Evolutionary conservation across 2,113 vertebrate genomes (phyloP).

Genomic region (Alouatta palliata): DNA sequence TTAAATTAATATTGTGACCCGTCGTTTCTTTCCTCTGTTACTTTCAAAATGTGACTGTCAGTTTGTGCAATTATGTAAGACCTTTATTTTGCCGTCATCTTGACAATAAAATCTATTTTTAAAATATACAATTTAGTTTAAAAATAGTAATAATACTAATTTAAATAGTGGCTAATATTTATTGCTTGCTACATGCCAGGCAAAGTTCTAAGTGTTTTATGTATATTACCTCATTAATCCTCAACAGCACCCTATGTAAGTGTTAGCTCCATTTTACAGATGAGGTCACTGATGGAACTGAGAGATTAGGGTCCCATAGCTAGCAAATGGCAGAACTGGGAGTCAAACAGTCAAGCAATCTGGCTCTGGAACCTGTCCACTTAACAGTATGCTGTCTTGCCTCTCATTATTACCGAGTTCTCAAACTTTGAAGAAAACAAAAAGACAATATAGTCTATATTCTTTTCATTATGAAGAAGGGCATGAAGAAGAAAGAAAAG

Average conservation of each 20-base stretch:
- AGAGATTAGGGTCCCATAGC: neutral
- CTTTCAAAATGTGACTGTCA: neutral
- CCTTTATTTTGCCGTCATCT: neutral
- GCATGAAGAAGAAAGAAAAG: constrained; percentile 16
- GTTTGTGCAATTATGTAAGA: neutral
- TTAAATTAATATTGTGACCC: constrained; percentile 14
- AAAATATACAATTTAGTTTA: neutral
- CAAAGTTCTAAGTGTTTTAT: constrained; percentile 20
- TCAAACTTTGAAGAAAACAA: neutral
- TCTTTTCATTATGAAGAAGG: constrained; percentile 8
- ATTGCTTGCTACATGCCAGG: neutral
- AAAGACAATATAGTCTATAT: neutral
- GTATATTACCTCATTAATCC: neutral
- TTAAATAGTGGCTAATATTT: constrained; percentile 42
- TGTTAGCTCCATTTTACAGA: neutral
- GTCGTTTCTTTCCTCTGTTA: neutral
- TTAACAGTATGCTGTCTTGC: neutral
- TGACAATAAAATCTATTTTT: neutral
- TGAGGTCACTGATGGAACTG: neutral
- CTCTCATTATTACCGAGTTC: neutral
- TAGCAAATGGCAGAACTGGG: neutral
- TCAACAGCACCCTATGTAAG: neutral
- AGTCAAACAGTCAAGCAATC: neutral
- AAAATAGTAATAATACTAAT: constrained; percentile 8
- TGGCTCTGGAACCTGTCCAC: neutral